These are phyloP conservation scores for Suncus etruscus DNA, from an alignment of 2,113 vertebrate genomes.

Conservation along the genomic window DNA sequence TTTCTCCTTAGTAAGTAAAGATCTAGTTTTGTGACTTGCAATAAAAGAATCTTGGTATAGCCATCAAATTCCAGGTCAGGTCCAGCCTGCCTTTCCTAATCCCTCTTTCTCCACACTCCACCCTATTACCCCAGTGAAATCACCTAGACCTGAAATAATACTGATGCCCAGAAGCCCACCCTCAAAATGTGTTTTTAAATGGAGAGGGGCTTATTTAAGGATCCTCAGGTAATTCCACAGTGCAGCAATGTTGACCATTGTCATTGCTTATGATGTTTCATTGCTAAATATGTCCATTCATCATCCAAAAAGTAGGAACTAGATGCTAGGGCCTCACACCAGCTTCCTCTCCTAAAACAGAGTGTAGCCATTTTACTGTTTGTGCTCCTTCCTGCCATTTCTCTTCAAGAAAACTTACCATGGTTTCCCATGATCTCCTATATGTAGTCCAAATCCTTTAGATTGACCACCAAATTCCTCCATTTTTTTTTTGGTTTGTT, in stretches of 20 bases:
- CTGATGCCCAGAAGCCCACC: too few species aligned
- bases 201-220: background rate
- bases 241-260: background rate
- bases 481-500: background rate
- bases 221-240: background rate
- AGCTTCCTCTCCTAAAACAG: background rate
- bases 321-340: rapidly evolving
- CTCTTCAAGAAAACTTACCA: background rate
- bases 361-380: rapidly evolving
- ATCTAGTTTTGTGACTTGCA: background rate
- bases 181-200: background rate
- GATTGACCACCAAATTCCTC: background rate
- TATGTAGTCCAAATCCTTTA: background rate
- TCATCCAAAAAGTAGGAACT: background rate
- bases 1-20: constrained; percentile 26
- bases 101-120: background rate
- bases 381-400: background rate
- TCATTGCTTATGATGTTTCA: background rate
- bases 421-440: background rate
- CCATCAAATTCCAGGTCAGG: background rate
- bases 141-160: background rate
- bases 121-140: background rate
- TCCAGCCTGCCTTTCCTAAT: background rate
- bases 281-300: background rate
- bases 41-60: background rate